Evolutionary conservation across 2,797 vertebrate genomes (phyloP).

Genomic region (Sebastes minor): DNA sequence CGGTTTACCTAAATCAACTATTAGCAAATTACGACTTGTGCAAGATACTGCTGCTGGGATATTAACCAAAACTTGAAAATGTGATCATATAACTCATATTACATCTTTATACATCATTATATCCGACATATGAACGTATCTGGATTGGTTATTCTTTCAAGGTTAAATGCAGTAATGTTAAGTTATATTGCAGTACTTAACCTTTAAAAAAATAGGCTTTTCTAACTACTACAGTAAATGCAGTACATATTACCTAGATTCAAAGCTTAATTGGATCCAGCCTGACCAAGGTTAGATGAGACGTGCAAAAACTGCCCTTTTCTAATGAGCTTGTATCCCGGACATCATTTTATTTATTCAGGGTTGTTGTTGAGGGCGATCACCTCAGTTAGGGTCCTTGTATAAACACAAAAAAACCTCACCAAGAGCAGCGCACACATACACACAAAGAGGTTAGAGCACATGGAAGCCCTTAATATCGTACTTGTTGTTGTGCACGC

Average conservation of each 20-base stretch:
- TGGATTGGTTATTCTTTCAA: background rate
- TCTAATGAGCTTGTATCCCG: background rate
- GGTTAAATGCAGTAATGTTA: background rate
- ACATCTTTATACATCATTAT: too few relatives aligned
- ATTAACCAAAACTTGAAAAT: too few relatives aligned
- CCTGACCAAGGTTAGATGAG: constrained; percentile 5
- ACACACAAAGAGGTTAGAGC: constrained; percentile 17
- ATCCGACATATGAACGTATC: background rate
- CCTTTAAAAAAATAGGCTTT: background rate
- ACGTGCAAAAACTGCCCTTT: constrained; percentile 5
- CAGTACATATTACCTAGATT: background rate
- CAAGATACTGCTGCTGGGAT: too few relatives aligned
- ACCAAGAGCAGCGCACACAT: constrained; percentile 17
- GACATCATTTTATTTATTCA: constrained; percentile 8
- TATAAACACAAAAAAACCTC: constrained; percentile 28
- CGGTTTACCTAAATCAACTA: too few relatives aligned
- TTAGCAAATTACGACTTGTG: too few relatives aligned
- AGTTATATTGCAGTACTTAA: background rate
- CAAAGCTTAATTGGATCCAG: background rate
- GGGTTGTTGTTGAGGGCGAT: constrained; percentile 10
- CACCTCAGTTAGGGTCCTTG: background rate
- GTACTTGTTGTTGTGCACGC: background rate
- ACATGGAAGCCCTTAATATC: constrained; percentile 14
- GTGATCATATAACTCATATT: too few relatives aligned
- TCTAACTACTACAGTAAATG: background rate